Evolutionary conservation across 2,797 vertebrate genomes (phyloP).

Genomic region (Erethizon dorsatum): DNA sequence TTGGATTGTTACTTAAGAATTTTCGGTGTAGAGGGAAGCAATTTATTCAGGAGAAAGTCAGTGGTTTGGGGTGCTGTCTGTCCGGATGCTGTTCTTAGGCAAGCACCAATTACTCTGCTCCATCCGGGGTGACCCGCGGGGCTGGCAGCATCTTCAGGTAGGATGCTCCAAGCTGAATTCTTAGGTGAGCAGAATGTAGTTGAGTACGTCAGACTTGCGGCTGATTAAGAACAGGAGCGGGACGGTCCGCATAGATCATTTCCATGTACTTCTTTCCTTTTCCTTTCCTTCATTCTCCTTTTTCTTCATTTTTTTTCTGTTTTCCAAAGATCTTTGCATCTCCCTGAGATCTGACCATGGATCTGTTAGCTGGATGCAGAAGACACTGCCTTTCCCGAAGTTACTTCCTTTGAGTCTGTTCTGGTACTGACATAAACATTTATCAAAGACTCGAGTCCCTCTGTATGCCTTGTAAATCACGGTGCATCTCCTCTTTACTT

Average conservation of each 20-base stretch:
- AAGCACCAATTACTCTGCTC: conserved; percentile 57
- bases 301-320: neutral
- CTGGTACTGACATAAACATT: neutral
- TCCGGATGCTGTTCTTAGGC: conserved; percentile 34
- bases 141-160: neutral
- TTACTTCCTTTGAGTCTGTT: neutral
- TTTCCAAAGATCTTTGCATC: neutral
- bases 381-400: neutral
- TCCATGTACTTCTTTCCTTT: neutral
- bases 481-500: neutral
- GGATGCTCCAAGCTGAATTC: neutral
- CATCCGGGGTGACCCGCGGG: neutral
- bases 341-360: neutral
- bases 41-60: neutral
- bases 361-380: neutral
- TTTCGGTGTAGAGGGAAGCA: neutral
- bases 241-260: neutral
- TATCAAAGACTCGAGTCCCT: neutral
- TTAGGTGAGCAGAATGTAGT: neutral
- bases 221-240: neutral
- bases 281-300: neutral
- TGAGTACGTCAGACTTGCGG: neutral
- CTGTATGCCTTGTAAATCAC: neutral
- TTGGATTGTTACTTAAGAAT: neutral
- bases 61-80: neutral